phyloP scores from a whole-genome alignment of 1,140 invertebrate genomes.

The Pseudobourletiella spinata region DNA sequence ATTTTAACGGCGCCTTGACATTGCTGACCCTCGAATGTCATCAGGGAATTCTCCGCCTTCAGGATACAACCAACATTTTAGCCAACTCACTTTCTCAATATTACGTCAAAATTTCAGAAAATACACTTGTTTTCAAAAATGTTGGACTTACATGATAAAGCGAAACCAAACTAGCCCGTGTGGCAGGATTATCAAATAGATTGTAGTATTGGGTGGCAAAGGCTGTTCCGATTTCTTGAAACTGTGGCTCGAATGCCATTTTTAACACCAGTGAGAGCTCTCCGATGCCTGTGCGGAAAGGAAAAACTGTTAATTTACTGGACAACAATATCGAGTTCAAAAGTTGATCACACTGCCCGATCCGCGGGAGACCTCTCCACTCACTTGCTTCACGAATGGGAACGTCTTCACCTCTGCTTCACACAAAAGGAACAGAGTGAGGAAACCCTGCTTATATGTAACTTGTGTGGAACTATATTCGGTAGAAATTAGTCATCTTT shows the following conservation, averaged over 20 bases:
- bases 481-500: too few relatives aligned
- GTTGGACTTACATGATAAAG: conserved; percentile 80
- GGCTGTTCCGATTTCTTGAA: conserved; percentile 81
- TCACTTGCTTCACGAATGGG: too few relatives aligned
- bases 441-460: too few relatives aligned
- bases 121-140: neutral
- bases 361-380: too few relatives aligned
- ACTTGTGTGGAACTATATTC: too few relatives aligned
- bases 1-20: conserved; percentile 84
- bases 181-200: conserved; percentile 75
- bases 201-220: conserved; percentile 89
- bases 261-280: too few relatives aligned
- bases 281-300: too few relatives aligned
- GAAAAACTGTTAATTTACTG: too few relatives aligned
- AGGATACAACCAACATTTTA: conserved; percentile 31
- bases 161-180: conserved; percentile 68
- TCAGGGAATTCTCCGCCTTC: conserved; percentile 79
- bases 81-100: neutral
- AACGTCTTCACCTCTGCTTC: too few relatives aligned
- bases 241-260: conserved; percentile 79
- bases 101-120: neutral
- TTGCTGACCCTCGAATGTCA: conserved; percentile 91
- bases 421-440: too few relatives aligned
- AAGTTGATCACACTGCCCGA: too few relatives aligned
- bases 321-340: too few relatives aligned